Base-by-base conservation (phyloP, 2,797 vertebrate species). In the Phalanger gymnotis region DNA sequence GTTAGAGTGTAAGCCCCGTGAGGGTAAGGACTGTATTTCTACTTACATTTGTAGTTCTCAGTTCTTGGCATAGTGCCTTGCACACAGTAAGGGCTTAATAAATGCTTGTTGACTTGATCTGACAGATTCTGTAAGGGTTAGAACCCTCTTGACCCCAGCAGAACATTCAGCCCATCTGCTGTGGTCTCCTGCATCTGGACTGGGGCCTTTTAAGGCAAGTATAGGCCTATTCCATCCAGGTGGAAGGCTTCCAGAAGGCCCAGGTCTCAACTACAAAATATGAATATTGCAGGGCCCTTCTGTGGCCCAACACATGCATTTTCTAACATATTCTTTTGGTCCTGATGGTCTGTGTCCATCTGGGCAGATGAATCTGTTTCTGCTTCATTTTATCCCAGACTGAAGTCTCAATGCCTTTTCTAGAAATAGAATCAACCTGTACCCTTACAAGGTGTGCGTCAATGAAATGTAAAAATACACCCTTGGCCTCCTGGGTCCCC, bases 201-300 rank as follows among this genome's bases (percentile, higher is more conserved):
- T 66, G 61, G 61, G 61, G 34, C 34, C 61, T 34, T 66, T n/a
- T n/a, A 66, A 66, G 34, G 34, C n/a, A 40, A n/a, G 27, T 9
- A 7, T 0, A 10, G n/a, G n/a, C n/a, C n/a, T 5, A 7, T 22
- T 73, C 61, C 16, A 22, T 73, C n/a, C 66, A 40, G 16, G 16
- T 40, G 19, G 16, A 40, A 22, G 66, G 16, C n/a, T 22, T 73
- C n/a, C n/a, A 40, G 66, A 40, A 73, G n/a, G n/a, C 16, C 13
- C 31, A 73, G 16, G 40, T 40, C 16, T 73, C 14, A 22, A 19
- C 66, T 22, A n/a, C 16, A 61, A 31, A 61, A 11, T 31, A 40
- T 11, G 19, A 40, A n/a, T 22, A 2, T 40, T 9, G 0, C 0
- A 6, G n/a, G 1, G 5, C n/a, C 10, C 66, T 81, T 81, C 19